Evolutionary conservation across 2,113 vertebrate genomes (phyloP).

Genomic region (Pseudopodoces humilis): DNA sequence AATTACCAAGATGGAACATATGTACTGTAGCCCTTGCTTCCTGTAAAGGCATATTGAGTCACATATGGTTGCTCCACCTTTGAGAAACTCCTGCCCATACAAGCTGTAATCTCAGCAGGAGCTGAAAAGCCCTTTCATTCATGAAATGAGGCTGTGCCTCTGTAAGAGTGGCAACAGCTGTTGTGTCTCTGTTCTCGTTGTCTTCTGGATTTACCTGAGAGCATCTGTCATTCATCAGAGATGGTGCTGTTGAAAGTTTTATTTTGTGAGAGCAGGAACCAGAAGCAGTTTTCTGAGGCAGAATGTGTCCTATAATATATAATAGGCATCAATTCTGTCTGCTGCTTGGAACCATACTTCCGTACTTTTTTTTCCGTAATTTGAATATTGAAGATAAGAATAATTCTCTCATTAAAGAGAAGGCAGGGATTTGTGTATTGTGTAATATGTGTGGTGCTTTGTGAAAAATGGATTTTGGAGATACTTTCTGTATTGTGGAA

Average conservation of each 20-base stretch:
- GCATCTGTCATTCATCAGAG: background rate
- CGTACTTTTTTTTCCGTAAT: background rate
- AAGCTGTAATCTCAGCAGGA: constrained; percentile 23
- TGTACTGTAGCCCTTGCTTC: background rate
- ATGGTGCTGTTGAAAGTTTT: background rate
- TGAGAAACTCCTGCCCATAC: background rate
- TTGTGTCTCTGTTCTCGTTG: background rate
- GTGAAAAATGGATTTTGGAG: background rate
- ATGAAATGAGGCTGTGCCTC: background rate
- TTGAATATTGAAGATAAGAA: background rate
- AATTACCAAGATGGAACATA: background rate
- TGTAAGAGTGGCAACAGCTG: constrained; percentile 14
- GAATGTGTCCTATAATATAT: background rate
- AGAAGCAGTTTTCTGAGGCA: background rate
- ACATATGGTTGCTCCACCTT: constrained; percentile 5
- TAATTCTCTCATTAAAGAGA: background rate
- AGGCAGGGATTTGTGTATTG: background rate
- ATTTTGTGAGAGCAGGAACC: background rate
- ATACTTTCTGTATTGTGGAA: background rate
- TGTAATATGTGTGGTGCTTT: background rate
- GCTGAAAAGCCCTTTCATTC: constrained; percentile 9
- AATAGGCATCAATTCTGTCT: background rate
- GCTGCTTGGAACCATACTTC: background rate
- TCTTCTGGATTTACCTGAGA: constrained; percentile 1
- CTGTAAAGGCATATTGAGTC: background rate